Evolutionary conservation across 2,113 vertebrate genomes (phyloP).

Genomic region (Cynocephalus volans): DNA sequence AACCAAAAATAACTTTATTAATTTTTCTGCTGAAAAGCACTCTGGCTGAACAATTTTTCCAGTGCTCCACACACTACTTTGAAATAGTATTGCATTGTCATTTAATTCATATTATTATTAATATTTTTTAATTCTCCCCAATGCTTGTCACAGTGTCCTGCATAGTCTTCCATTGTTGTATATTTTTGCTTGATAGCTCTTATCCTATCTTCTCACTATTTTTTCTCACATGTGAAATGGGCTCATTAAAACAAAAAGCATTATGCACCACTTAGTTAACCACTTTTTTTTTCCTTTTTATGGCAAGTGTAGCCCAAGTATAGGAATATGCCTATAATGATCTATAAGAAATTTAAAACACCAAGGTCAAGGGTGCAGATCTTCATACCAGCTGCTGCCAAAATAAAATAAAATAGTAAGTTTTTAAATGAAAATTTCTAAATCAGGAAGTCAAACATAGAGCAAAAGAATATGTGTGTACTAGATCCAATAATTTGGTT

Average conservation of each 20-base stretch:
- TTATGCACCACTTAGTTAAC: not conserved
- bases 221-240: not conserved
- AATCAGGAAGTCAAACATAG: not conserved
- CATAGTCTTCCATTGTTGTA: not conserved
- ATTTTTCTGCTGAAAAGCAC: not conserved
- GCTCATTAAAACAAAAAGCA: not conserved
- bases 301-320: not conserved
- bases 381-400: no score
- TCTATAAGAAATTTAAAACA: not conserved
- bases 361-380: no score
- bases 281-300: not conserved
- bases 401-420: not conserved
- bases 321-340: not conserved
- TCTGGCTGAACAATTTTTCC: not conserved
- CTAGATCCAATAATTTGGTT: not conserved
- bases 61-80: not conserved
- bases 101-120: not conserved
- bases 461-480: not conserved
- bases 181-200: not conserved
- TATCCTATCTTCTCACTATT: not conserved
- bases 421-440: not conserved
- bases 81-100: not conserved
- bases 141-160: not conserved
- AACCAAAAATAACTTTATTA: not conserved
- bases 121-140: not conserved